Evolutionary conservation across 1,140 invertebrate species (phyloP).

Genomic region (Aleiodes sp.): DNA sequence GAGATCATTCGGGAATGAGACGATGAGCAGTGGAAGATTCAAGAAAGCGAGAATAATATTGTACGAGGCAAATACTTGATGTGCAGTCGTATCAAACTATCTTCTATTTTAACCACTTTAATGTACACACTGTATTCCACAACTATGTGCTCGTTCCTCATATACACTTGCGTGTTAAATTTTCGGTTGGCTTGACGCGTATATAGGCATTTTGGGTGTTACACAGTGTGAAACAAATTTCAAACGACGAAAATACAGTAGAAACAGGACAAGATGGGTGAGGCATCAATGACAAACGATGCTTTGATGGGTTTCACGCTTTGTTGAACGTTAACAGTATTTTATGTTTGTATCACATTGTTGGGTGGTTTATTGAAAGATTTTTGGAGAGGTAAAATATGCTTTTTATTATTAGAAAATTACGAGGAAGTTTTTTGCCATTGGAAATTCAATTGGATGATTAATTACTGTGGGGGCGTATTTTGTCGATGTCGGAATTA

Average conservation of each 20-base stretch:
- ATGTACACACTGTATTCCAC: conserved; percentile 9
- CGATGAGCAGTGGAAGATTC: conserved; percentile 9
- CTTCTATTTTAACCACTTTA: not conserved
- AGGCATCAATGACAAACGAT: conserved; percentile 8
- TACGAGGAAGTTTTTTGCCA: too few relatives aligned
- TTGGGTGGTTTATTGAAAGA: too few relatives aligned
- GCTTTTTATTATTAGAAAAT: too few relatives aligned
- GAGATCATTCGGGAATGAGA: not conserved
- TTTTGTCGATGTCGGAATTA: too few relatives aligned
- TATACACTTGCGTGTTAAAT: not conserved
- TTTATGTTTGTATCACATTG: too few relatives aligned
- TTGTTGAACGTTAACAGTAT: not conserved
- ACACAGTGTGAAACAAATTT: not conserved
- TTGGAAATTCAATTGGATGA: too few relatives aligned
- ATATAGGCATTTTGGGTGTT: too few relatives aligned
- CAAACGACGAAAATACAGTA: not conserved
- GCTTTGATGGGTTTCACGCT: conserved; percentile 6
- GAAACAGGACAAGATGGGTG: not conserved
- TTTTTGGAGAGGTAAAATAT: too few relatives aligned
- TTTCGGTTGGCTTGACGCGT: conserved; percentile 7
- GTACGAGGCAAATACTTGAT: not conserved
- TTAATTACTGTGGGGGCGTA: too few relatives aligned
- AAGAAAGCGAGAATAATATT: conserved; percentile 14
- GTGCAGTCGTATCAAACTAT: conserved; percentile 9
- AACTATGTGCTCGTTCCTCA: not conserved